Percentiles rank a stretch among this genome's conserved stretches.
These are phyloP conservation scores for Glareola pratincola DNA, from an alignment of 2,113 vertebrate species.

Conservation along the genomic window DNA sequence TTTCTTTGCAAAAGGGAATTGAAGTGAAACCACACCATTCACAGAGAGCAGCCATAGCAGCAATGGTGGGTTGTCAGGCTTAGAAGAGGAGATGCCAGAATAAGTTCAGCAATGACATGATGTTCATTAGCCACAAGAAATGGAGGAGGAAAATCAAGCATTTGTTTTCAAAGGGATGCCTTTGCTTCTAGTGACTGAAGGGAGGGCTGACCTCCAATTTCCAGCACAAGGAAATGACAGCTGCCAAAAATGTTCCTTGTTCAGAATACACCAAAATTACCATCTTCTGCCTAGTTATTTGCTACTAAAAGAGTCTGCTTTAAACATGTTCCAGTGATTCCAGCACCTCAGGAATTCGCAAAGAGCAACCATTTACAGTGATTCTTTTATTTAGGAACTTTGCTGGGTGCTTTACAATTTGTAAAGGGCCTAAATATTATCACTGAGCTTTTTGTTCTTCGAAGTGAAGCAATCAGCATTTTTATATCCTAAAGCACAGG, in stretches of 20 bases:
- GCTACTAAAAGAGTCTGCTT: neutral
- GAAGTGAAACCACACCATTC: neutral
- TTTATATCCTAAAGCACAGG: neutral
- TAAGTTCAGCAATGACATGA: neutral
- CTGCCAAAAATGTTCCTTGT: neutral
- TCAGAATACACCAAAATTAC: neutral
- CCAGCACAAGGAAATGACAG: neutral
- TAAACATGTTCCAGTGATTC: neutral
- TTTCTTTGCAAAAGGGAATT: neutral
- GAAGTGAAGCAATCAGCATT: neutral
- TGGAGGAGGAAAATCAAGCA: neutral
- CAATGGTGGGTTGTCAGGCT: neutral
- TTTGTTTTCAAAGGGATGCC: neutral
- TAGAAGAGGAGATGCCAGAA: neutral
- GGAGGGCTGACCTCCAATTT: neutral
- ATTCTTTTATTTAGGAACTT: neutral
- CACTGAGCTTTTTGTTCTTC: neutral
- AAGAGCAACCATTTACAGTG: neutral
- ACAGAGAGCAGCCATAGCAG: neutral
- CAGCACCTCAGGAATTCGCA: neutral
- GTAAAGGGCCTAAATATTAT: neutral
- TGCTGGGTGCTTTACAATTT: neutral
- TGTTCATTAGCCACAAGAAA: neutral
- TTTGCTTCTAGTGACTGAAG: neutral
- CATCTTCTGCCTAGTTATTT: constrained; percentile 1